These are phyloP conservation scores for Phlogophora meticulosa DNA, from an alignment of 2,888 invertebrate species.

Conservation along the genomic window DNA sequence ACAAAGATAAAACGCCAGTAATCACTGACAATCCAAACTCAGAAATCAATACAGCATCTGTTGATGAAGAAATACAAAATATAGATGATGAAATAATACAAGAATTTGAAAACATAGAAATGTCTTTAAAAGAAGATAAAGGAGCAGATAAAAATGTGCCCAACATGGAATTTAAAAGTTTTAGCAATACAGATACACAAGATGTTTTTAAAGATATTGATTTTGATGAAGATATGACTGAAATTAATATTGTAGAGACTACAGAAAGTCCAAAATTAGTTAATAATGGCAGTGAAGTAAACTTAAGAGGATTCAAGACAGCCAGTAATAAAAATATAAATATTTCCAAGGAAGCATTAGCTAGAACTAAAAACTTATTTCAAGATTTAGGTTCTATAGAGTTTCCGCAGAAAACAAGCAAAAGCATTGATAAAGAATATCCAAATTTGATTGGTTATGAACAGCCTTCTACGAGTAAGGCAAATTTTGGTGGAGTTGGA, in stretches of 20 bases:
- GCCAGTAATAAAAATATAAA: conserved; percentile 80
- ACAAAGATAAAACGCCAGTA: neutral
- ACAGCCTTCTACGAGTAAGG: conserved; percentile 14
- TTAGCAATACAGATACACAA: conserved; percentile 71
- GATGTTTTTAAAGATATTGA: conserved; percentile 67
- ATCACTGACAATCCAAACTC: neutral
- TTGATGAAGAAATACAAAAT: conserved; percentile 59
- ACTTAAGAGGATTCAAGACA: conserved; percentile 61
- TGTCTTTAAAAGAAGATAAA: conserved; percentile 65
- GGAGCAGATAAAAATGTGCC: conserved; percentile 11
- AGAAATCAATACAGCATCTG: conserved; percentile 26
- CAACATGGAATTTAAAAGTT: conserved; percentile 71
- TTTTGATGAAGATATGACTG: conserved; percentile 39
- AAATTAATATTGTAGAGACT: neutral
- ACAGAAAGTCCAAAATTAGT: neutral
- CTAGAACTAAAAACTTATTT: conserved; percentile 74
- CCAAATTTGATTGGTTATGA: neutral
- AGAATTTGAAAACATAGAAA: conserved; percentile 74
- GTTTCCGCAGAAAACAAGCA: conserved; percentile 26
- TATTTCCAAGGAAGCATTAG: conserved; percentile 74
- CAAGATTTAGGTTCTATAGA: conserved; percentile 58
- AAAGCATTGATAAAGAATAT: conserved; percentile 12
- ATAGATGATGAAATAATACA: conserved; percentile 71
- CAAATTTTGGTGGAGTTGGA: conserved; percentile 31
- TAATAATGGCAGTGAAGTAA: neutral